A percentile compares a stretch with the other conserved stretches of the same genome.
Conservation (phyloP, 30 jellyfish, hydroid and myxozoan species). For the Pseudorhiza aurosa region DNA sequence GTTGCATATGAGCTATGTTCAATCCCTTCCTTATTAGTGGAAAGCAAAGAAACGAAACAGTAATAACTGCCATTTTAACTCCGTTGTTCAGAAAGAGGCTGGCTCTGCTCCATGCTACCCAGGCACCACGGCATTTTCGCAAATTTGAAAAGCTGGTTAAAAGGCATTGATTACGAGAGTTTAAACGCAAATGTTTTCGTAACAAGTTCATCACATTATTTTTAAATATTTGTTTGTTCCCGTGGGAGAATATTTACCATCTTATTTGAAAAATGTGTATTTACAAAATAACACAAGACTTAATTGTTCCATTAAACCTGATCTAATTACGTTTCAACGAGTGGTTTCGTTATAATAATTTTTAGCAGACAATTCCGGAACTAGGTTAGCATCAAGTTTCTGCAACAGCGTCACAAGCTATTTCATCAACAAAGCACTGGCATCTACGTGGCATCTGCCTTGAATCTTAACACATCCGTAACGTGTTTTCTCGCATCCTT, state of each 20-base stretch:
- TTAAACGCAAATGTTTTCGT: no score
- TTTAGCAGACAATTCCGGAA: conserved; percentile 1
- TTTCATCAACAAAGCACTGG: neutral
- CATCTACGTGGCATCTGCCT: neutral
- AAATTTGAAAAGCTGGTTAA: no score
- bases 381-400: neutral
- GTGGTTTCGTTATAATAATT: neutral
- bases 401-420: neutral
- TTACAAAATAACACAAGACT: neutral
- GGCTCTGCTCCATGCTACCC: no score
- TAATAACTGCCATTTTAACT: no score
- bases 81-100: no score
- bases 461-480: neutral
- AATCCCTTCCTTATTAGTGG: no score
- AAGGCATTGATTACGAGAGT: no score
- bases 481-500: neutral
- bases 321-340: neutral
- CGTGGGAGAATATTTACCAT: neutral
- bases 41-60: no score
- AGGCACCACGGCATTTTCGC: no score
- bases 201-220: neutral
- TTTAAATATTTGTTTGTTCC: neutral
- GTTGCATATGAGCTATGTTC: no score
- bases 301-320: neutral
- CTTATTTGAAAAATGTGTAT: neutral